Evolutionary conservation across 2,797 vertebrate genomes (phyloP).

Genomic region (Sebastes aleutianus): DNA sequence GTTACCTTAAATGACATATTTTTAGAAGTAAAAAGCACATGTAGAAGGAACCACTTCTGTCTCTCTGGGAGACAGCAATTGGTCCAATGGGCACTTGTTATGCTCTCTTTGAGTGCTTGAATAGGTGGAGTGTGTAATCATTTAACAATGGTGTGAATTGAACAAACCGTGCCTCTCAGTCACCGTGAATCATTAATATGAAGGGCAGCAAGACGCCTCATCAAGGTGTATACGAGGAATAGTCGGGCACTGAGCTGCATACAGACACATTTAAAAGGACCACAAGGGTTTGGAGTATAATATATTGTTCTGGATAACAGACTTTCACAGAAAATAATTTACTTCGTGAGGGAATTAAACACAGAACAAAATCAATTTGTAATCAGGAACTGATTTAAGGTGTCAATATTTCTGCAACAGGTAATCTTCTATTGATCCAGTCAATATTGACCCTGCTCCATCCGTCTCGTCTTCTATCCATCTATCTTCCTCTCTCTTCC

Average conservation of each 20-base stretch:
- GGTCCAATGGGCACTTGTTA: not conserved
- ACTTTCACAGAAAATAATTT: not conserved
- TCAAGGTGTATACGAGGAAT: not conserved
- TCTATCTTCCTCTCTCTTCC: not conserved
- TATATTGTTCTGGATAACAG: not conserved
- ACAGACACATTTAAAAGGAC: not conserved
- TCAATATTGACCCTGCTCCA: constrained; percentile 4
- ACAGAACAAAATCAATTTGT: not conserved
- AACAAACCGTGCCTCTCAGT: constrained; percentile 1
- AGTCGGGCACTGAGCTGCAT: not conserved
- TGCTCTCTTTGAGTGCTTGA: not conserved
- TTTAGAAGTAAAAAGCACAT: not conserved
- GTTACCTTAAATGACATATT: not conserved
- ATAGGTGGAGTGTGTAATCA: constrained; percentile 5
- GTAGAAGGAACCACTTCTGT: not conserved
- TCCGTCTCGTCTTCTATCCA: not conserved
- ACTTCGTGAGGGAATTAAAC: not conserved
- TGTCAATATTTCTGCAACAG: not conserved
- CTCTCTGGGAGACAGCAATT: not conserved
- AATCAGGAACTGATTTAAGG: constrained; percentile 1
- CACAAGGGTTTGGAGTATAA: not conserved
- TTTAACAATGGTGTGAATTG: not conserved
- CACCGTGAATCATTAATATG: not conserved
- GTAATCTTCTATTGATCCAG: constrained; percentile 1
- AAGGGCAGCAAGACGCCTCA: not conserved